Conservation (phyloP, 2,113 vertebrate species). For the Drymodes brunneopygia region DNA sequence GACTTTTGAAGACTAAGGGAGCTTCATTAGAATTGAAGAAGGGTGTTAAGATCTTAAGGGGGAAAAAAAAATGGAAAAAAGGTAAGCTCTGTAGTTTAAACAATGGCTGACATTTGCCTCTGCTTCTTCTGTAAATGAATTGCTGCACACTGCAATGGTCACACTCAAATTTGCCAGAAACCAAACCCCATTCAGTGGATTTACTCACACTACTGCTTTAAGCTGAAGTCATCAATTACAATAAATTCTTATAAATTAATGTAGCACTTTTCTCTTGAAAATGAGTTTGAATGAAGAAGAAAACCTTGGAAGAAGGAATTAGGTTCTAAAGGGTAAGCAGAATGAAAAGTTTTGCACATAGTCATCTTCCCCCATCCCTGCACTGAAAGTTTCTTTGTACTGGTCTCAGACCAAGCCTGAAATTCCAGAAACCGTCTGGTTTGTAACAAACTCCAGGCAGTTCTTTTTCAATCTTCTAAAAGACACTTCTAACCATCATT, state of each 20-base stretch:
- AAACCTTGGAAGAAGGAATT: neutral
- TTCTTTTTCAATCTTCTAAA: neutral
- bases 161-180: neutral
- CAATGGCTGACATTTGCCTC: neutral
- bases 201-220: neutral
- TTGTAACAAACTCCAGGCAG: neutral
- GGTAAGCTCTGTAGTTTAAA: neutral
- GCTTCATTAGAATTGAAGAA: neutral
- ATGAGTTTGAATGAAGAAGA: neutral
- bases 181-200: neutral
- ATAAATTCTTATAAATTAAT: neutral
- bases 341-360: neutral
- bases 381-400: neutral
- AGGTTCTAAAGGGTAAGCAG: neutral
- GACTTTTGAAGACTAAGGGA: neutral
- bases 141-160: neutral
- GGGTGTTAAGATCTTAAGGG: neutral
- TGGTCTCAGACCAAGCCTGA: neutral
- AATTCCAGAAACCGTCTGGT: neutral
- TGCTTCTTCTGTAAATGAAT: neutral
- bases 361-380: accelerated
- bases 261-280: neutral
- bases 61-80: too few species aligned
- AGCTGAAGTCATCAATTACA: neutral
- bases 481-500: neutral